Evolutionary conservation across 2,113 vertebrate species (phyloP), one percentile per base, ranked within the genome.

Genomic region (Nerophis ophidion): DNA sequence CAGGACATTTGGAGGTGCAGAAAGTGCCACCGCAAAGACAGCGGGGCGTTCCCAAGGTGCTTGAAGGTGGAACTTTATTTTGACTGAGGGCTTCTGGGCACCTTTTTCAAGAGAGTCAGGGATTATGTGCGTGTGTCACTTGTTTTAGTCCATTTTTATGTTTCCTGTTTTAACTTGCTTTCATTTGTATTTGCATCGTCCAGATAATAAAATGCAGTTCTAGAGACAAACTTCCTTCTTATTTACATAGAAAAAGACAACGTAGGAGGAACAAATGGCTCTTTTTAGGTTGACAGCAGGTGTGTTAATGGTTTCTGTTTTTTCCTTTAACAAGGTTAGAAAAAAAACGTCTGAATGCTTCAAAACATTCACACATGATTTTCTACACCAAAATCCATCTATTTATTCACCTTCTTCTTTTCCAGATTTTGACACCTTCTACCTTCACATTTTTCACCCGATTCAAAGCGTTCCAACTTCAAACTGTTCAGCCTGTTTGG

Each of bases 181-280:
- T 79, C 61, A 78, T 70, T 65, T 84, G 60, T 86, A 50, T 85
- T 79, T 82, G 71, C 80, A 85, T 87, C 52, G 78, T 72, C 44
- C 62, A 65, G 50, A 68, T 75, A 85, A 88, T 88, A 84, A 91
- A 88, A 74, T 49, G 1, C 56, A 75, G 56, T 86, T 88, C 83
- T 79, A 85, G 78, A 72, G 58, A 67, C 40, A 19, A 48, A 3
- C 35, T n/a, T 49, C 63, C 60, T 70, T 66, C 57, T 74, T 55
- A 44, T 71, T 42, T 74, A 48, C 46, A 49, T 15, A 47, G 59
- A 61, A 54, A 51, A 65, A 57, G 57, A 63, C 64, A 56, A 13
- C 10, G 57, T 64, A 52, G 47, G 40, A 47, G 56, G 26, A 40
- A 19, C 40, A 55, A 60, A 80, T 72, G 58, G 52, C 62, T 65